Evolutionary conservation across 2,797 vertebrate species (phyloP).

Genomic region (Microcaecilia unicolor): DNA sequence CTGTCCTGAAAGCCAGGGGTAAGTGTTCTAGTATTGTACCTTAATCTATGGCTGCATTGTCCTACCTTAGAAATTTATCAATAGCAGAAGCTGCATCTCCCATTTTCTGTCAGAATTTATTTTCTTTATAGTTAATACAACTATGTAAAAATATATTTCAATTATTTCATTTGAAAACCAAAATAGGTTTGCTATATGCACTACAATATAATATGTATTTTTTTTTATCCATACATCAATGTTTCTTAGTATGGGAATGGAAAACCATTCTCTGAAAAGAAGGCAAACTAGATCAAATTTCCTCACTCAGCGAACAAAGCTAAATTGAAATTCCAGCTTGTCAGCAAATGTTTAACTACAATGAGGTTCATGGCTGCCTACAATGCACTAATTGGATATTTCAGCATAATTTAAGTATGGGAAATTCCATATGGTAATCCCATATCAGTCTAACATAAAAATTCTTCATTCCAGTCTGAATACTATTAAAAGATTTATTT

Average conservation of each 20-base stretch:
- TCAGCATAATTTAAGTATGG: slow-evolving; percentile 21
- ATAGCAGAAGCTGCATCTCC: background rate
- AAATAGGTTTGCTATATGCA: background rate
- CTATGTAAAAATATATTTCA: slow-evolving; percentile 8
- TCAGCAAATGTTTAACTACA: slow-evolving; percentile 70
- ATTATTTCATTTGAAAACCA: slow-evolving; percentile 2
- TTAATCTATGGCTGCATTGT: slow-evolving; percentile 4
- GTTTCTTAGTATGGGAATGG: slow-evolving; percentile 56
- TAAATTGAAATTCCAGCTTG: slow-evolving; percentile 64
- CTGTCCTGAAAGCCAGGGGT: slow-evolving; percentile 1
- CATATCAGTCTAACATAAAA: slow-evolving; percentile 18
- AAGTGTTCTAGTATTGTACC: background rate
- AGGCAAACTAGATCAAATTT: slow-evolving; percentile 67
- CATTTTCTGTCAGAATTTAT: slow-evolving; percentile 1
- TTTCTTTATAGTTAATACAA: background rate
- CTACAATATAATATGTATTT: background rate
- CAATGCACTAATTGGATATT: slow-evolving; percentile 40
- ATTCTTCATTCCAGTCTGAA: slow-evolving; percentile 9
- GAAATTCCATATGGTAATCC: slow-evolving; percentile 20
- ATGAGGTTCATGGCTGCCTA: slow-evolving; percentile 59
- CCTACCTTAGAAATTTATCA: slow-evolving; percentile 3
- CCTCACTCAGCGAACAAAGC: slow-evolving; percentile 47
- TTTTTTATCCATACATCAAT: slow-evolving; percentile 55
- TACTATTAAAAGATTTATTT: slow-evolving; percentile 30
- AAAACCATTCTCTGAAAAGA: slow-evolving; percentile 63